A percentile compares a stretch with the other conserved stretches of the same genome.
Conservation (phyloP, 1,140 invertebrate genomes). For the Mactra quadrangularis region DNA sequence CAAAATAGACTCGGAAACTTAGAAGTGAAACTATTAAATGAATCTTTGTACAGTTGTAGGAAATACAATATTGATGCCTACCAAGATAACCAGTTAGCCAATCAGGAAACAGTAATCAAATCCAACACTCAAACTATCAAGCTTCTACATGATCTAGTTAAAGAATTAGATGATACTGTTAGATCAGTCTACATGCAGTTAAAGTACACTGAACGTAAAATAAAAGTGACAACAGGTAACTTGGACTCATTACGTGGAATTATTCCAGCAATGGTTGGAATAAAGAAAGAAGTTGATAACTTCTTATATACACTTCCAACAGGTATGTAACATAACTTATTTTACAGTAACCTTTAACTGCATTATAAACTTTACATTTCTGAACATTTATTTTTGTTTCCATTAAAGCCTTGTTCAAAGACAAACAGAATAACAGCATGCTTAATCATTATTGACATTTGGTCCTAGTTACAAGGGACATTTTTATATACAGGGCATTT, state of each 20-base stretch:
- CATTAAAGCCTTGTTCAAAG: too few species aligned
- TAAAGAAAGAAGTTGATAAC: constrained; percentile 74
- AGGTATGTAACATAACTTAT: constrained; percentile 65
- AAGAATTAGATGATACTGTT: constrained; percentile 65
- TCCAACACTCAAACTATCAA: constrained; percentile 57
- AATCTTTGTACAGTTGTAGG: constrained; percentile 71
- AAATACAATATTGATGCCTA: constrained; percentile 72
- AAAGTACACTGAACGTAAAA: constrained; percentile 6
- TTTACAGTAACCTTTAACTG: background rate
- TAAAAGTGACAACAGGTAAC: constrained; percentile 46
- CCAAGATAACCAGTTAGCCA: constrained; percentile 70
- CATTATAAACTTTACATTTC: too few species aligned
- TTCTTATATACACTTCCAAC: constrained; percentile 71
- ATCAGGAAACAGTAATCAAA: constrained; percentile 66
- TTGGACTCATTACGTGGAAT: constrained; percentile 55
- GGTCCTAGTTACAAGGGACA: too few species aligned
- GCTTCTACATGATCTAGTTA: constrained; percentile 67
- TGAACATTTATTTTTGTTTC: too few species aligned
- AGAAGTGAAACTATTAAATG: constrained; percentile 76
- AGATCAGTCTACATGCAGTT: constrained; percentile 20
- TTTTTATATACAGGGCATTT: too few species aligned
- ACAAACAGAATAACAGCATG: too few species aligned
- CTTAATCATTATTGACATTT: too few species aligned
- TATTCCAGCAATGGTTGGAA: constrained; percentile 64
- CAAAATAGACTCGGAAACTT: constrained; percentile 75